Evolutionary conservation across 2,797 vertebrate species (phyloP).

Genomic region (Macropus fuliginosus): DNA sequence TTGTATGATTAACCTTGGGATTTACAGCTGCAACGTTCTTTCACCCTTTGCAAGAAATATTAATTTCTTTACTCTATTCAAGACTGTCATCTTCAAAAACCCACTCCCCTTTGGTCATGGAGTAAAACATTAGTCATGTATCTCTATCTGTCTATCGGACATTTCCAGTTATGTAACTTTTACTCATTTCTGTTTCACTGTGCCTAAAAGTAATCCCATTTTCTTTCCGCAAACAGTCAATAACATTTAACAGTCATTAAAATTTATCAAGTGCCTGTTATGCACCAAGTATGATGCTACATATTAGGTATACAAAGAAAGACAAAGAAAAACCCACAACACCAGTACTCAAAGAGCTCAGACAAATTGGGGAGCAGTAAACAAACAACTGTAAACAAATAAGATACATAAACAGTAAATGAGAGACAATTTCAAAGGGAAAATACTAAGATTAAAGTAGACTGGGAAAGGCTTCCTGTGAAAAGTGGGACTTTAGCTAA

Average conservation of each 20-base stretch:
- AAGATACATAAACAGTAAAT: background rate
- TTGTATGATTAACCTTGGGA: constrained; percentile 1
- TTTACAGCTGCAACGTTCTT: background rate
- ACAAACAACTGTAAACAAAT: background rate
- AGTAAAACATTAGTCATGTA: background rate
- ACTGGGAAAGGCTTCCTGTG: background rate
- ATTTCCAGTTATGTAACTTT: background rate
- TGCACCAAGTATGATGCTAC: background rate
- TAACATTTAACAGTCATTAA: background rate
- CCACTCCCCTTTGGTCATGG: background rate
- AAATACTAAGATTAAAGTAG: background rate
- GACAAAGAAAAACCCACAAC: background rate
- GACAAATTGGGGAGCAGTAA: background rate
- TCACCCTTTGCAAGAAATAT: background rate
- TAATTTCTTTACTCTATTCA: background rate
- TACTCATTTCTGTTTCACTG: background rate
- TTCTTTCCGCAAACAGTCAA: background rate
- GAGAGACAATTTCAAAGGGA: background rate
- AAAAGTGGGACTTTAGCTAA: background rate
- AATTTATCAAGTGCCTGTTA: background rate
- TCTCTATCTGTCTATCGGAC: background rate
- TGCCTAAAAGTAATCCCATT: background rate
- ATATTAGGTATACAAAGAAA: background rate
- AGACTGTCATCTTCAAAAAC: background rate
- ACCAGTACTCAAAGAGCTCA: background rate